Base-by-base conservation (phyloP, 2,797 vertebrate genomes). In the Gymnoscopelus braueri region DNA sequence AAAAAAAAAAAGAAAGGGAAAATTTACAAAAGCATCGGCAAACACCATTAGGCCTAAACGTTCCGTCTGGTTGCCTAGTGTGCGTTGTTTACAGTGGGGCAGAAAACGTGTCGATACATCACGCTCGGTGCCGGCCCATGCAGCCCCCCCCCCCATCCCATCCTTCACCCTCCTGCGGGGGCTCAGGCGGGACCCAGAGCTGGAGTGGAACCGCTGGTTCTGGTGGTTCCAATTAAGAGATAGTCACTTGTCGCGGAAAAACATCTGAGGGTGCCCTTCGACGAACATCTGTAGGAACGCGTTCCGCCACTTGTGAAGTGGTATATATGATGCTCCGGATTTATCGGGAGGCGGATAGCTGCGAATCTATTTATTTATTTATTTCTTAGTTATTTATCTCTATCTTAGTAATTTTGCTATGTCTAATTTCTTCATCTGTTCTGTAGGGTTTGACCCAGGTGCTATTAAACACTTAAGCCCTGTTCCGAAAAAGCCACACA, bases 21-120 rank as follows among this genome's bases (percentile, higher is more conserved):
- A 95, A 94, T 93, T 95, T 94, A 96, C 95, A 95, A 96, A 96
- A 95, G 94, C 93, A 95, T 96, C 95, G 94, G 95, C 95, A 98
- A 97, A 98, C 94, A 96, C 94, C 95, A 95, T 97, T 96, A 96
- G 95, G 93, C 94, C 91, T 94, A 95, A 95, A 94, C 95, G 94
- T 95, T 96, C 94, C 93, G 91, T 96, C 95, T 95, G 93, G 93
- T 96, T 95, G 94, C 93, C 68, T 73, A 67, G 75, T 95, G 95
- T 95, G 95, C 90, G 89, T 95, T 97, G 95, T 97, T 98, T 97
- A 96, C 94, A 95, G 93, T 94, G 90, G 89, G 89, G 91, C 92
- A 92, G 19, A 19, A 92, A 95, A 94, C 75, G 94, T 93, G 93
- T 95, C 93, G 94, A 94, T 95, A 92, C 93, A 92, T 96, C 95